Base-by-base conservation (phyloP, 2,888 invertebrate genomes). In the Scaptomyza cyrtandrae region DNA sequence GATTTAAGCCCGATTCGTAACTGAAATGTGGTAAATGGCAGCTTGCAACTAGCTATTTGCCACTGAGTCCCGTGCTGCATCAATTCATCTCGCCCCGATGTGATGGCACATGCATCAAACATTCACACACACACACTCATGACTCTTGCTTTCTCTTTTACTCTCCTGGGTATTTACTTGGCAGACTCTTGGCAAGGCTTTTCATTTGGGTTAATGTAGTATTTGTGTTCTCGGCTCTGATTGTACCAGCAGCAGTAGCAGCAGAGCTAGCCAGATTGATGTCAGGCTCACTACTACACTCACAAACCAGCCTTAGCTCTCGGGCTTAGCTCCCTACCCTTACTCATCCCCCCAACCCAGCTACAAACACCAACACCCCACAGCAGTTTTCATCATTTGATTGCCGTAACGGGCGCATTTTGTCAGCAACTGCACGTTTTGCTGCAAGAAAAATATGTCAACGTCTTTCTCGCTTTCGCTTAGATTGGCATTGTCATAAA, bases 401-500 rank as follows among this genome's bases (percentile, higher is more conserved):
- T 88, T 88, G 85, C 85, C 74, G 79, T 86, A 81, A 86, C 79
- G 71, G 79, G 87, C 78, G 71, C 87, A 88, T 84, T 87, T 85
- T 84, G 85, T 85, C 81, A 84, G 71, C 80, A 74, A 61, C 70
- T 65, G 76, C 82, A 85, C 87, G 83, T 78, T 85, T 41, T 78
- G 69, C 71, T 59, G 58, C 27, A 27, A 70, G 82, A 45, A 66
- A 86, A 84, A 86, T 88, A 75, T 86, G 84, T 85, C 85, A 73
- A 68, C 82, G 73, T 86, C 87, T 88, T 77, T 39, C 35, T 60
- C 58, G 68, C 65, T 66, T 73, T 76, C 60, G 78, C 74, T 70
- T 71, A 87, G 86, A 85, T 85, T 85, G 85, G 83, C 83, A 87
- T 88, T 85, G 88, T 88, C 89, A 85, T 88, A 87, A 88, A 88